Evolutionary conservation across 2,888 invertebrate species (phyloP), one percentile per base, ranked within the genome.

Genomic region (Gisinianus flammeolus): DNA sequence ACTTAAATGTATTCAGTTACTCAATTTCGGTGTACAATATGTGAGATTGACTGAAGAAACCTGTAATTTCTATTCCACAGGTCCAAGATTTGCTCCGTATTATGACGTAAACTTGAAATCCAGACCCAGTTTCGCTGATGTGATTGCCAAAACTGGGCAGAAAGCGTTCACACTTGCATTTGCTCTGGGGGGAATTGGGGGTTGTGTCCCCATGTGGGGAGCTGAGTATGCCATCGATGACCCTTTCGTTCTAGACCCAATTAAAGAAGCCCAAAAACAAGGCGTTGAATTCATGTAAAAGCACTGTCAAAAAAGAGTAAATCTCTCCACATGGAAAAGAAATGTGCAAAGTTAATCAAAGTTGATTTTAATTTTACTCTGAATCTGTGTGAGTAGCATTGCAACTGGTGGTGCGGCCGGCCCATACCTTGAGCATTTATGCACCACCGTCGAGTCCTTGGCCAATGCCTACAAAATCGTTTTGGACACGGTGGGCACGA

Each of bases 401-500:
- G 35, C 35, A 8, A 67, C 80, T 6, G 83, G 83, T n/a, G 83
- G 83, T 44, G 83, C 83, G n/a, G n/a, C n/a, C n/a, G 83, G 82
- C 0, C 84, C 84, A n/a, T 84, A 84, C 35, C 76, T 84, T 52
- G 84, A 84, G 66, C 81, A 84, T 35, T 62, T 73, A 4, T 84
- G 84, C 44, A 71, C 70, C 0, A 75, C 80, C 2, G 62, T 62
- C 5, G 81, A 78, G 0, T 28, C 78, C 2, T 68, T 84, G 10
- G 80, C 81, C 3, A 67, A 26, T 12, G 84, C 82, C 0, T 84
- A 84, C 79, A 81, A 75, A 62, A 79, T 78, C 30, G 77, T 83
- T 8, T 75, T 84, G 58, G 81, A 81, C 31, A 75, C 69, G 12
- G 83, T 84, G 8, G 71, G 77, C 12, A 80, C 84, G 2, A 80